These are phyloP conservation scores for Anser brachyrhynchus DNA, from an alignment of 2,113 vertebrate genomes.

Conservation along the genomic window DNA sequence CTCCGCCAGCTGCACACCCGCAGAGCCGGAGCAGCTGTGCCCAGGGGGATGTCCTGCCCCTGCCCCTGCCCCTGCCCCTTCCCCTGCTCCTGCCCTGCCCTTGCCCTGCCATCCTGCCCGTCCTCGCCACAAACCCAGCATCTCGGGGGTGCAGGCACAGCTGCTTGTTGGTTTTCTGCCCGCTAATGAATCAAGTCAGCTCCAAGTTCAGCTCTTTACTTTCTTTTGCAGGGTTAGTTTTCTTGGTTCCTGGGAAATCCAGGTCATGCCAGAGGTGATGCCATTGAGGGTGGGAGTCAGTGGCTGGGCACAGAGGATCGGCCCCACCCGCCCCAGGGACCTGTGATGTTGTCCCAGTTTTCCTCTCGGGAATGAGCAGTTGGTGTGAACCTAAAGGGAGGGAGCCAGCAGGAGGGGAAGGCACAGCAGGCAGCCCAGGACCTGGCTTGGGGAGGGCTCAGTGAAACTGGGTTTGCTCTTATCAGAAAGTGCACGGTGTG, in stretches of 20 bases:
- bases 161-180: background rate
- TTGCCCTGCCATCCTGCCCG: rapidly evolving
- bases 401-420: background rate
- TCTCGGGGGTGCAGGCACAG: background rate
- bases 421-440: rapidly evolving
- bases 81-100: background rate
- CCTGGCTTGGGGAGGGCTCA: too few species aligned
- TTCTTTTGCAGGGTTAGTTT: background rate
- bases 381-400: background rate
- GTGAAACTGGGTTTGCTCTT: background rate
- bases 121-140: background rate
- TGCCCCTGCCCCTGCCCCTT: too few species aligned
- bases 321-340: background rate
- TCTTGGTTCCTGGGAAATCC: background rate
- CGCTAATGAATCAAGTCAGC: background rate
- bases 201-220: background rate
- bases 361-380: background rate
- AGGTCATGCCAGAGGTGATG: background rate
- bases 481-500: background rate
- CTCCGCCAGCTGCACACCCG: rapidly evolving
- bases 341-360: too few species aligned
- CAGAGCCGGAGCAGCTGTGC: background rate
- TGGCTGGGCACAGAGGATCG: background rate
- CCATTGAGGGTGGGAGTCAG: rapidly evolving
- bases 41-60: background rate